Evolutionary conservation across 2,888 invertebrate genomes (phyloP), one percentile per base, ranked within the genome.

Genomic region (Sialis lutaria): DNA sequence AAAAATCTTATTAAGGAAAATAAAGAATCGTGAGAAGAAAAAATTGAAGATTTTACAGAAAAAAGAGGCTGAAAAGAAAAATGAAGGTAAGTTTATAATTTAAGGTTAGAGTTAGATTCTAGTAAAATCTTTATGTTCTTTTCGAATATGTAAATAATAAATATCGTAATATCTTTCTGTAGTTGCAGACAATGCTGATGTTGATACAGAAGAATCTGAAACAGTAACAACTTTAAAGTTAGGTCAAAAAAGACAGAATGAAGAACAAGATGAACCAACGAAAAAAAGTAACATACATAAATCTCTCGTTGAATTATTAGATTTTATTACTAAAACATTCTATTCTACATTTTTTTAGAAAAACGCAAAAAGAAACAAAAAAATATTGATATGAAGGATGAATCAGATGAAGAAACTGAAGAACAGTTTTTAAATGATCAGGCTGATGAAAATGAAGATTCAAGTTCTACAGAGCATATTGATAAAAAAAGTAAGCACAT

Each of bases 21-120:
- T 86, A 33, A 84, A 78, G 52, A 85, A 84, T 57, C 72, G 81
- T 0, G 84, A 85, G 55, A 79, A 81, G 55, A 77, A 75, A 53
- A 86, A 80, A 59, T 59, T 75, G 31, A 74, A 75, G 53, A 57
- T 79, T 7, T 58, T 73, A 6, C 66, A 77, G 57, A 67, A 77
- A 54, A 77, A 79, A 58, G 68, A 77, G 55, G 51, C 52, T 4
- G 59, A 64, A 52, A 60, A 60, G 46, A 54, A 58, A 49, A 55
- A 57, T 48, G 53, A 58, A 56, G 55, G 58, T 57, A 51, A 50
- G 47, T 47, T 22, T 43, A 39, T 7, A n/a, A 12, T n/a, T 31
- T 10, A 9, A 33, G 33, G 33, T 43, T 12, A 43, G 13, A n/a
- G n/a, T 22, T 13, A 33, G 44, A 47, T 6, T 35, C 31, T 8